phyloP scores from a whole-genome alignment of 2,113 vertebrate genomes.

The Cyprinodon tularosa region DNA sequence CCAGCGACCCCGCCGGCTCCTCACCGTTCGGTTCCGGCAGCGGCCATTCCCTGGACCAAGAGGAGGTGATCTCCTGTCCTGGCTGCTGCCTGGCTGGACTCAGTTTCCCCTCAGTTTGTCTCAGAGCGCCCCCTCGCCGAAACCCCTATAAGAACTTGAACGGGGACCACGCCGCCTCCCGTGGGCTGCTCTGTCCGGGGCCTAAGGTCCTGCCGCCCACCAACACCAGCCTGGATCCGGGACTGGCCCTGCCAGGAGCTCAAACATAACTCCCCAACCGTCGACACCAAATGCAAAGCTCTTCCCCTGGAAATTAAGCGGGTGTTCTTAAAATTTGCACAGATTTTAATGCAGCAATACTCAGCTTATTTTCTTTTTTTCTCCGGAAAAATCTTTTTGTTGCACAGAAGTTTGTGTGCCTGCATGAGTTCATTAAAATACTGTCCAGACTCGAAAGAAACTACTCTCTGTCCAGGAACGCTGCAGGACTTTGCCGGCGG shows the following conservation, averaged over 20 bases:
- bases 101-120: conserved; percentile 88
- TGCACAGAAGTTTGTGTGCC: conserved; percentile 17
- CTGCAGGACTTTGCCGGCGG: conserved; percentile 14
- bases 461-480: not conserved
- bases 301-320: conserved; percentile 36
- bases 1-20: conserved; percentile 44
- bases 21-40: conserved; percentile 70
- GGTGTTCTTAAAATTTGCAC: conserved; percentile 67
- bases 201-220: conserved; percentile 65
- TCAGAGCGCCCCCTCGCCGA: conserved; percentile 65
- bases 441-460: conserved; percentile 4
- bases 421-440: not conserved
- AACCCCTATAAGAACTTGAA: conserved; percentile 92
- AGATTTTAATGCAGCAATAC: conserved; percentile 70
- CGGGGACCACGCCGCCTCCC: conserved; percentile 74
- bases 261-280: conserved; percentile 79
- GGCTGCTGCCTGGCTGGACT: conserved; percentile 90
- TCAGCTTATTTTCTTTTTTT: conserved; percentile 12
- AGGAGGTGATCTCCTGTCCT: conserved; percentile 89
- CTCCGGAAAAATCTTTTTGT: conserved; percentile 32
- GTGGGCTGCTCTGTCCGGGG: conserved; percentile 69
- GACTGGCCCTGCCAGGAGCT: conserved; percentile 84
- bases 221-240: conserved; percentile 75
- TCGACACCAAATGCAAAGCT: conserved; percentile 42
- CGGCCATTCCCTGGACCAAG: conserved; percentile 81